Evolutionary conservation across 1,140 invertebrate species (phyloP).

Genomic region (Platorchestia sp.): DNA sequence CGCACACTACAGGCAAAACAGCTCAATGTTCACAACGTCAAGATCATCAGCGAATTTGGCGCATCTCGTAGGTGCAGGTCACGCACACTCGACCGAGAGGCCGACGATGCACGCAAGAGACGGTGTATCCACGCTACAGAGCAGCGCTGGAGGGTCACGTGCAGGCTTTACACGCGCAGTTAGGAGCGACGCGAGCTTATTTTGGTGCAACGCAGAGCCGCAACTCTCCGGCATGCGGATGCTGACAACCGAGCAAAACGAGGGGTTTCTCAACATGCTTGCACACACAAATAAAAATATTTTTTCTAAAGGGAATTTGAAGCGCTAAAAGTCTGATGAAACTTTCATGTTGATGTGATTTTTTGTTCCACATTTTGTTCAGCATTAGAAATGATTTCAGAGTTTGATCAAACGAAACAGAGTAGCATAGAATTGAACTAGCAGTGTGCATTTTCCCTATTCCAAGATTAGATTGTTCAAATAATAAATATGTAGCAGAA

Average conservation of each 20-base stretch:
- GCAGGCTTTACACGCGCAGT: neutral
- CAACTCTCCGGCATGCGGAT: neutral
- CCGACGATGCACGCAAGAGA: neutral
- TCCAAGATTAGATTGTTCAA: too few species aligned
- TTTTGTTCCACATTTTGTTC: too few species aligned
- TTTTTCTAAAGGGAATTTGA: neutral
- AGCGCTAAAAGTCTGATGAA: neutral
- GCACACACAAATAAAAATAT: neutral
- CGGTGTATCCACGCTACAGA: neutral
- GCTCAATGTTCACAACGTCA: neutral
- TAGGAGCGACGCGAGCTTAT: neutral
- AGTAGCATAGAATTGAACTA: too few species aligned
- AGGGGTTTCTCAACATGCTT: neutral
- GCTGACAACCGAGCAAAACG: neutral
- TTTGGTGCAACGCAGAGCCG: too few species aligned
- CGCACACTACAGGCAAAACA: neutral
- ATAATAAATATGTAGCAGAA: too few species aligned
- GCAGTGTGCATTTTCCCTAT: too few species aligned
- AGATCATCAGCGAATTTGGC: neutral
- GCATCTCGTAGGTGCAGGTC: neutral
- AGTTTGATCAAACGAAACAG: too few species aligned
- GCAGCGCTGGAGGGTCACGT: neutral
- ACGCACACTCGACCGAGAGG: neutral
- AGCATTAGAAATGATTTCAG: too few species aligned
- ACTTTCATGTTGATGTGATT: neutral